Evolutionary conservation across 2,888 invertebrate species (phyloP).

Genomic region (Protophormia terraenovae): DNA sequence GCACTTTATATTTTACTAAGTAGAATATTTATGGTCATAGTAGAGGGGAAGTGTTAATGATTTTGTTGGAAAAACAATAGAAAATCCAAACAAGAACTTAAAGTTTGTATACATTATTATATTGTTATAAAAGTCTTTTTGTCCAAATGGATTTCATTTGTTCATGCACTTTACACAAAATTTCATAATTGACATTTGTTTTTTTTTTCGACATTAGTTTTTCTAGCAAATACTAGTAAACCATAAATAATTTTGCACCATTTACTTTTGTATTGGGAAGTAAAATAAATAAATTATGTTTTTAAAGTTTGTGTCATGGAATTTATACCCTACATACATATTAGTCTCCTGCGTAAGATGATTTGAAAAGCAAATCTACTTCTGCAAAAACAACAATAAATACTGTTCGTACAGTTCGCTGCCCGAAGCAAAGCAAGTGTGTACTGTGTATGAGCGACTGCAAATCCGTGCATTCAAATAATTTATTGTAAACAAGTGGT

Average conservation of each 20-base stretch:
- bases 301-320: no score
- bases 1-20: background rate
- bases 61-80: constrained; percentile 25
- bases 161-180: background rate
- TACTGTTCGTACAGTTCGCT: no score
- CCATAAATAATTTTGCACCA: constrained; percentile 42
- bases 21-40: constrained; percentile 26
- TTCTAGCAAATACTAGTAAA: background rate
- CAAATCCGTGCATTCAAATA: no score
- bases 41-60: constrained; percentile 48
- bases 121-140: background rate
- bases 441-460: no score
- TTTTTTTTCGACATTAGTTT: background rate
- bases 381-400: no score
- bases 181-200: background rate
- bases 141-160: constrained; percentile 13
- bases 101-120: constrained; percentile 19
- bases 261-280: constrained; percentile 6
- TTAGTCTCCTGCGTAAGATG: no score
- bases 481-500: no score
- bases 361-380: no score
- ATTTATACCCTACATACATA: no score
- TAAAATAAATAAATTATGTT: no score
- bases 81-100: constrained; percentile 33
- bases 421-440: no score